Evolutionary conservation across 2,113 vertebrate genomes (phyloP), one percentile per base, ranked within the genome.

Genomic region (Nyctereutes procyonoides): DNA sequence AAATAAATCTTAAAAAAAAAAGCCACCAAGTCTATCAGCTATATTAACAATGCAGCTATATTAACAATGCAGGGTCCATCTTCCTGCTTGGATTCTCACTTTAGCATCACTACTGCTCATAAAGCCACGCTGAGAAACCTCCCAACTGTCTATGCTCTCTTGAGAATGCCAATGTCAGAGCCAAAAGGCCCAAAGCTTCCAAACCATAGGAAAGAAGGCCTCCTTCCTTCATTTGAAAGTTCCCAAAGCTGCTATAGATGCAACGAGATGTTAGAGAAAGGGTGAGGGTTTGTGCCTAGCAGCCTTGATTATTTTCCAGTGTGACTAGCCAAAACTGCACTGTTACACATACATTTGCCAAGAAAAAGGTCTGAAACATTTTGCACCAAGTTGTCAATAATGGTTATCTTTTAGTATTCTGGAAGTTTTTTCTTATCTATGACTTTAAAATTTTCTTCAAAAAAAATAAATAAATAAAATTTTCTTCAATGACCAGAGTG

Each of bases 381-480:
- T 89, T 53, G 89, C 9, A 77, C 20, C 48, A 81, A 62, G n/a
- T 71, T 82, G 63, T 89, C 43, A 95, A 92, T 26, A 71, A 26
- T 48, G 38, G 17, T 80, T 82, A 94, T 81, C 35, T 88, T 81
- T 77, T 48, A 94, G 38, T 55, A 60, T 73, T 76, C 73, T 96
- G 38, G 1, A 43, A 86, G 48, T 56, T 90, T 87, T 56, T 79
- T 22, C 20, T 89, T n/a, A 81, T 79, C 53, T 92, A 11, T 60
- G 69, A 88, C 83, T 87, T 92, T 43, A 77, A 77, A 73, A 96
- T 76, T 62, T 95, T 90, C 53, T 96, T 91, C 73, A 97, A 88
- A 43, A 43, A 43, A 43, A 43, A 43, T 43, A 43, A 43, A 43
- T 43, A 43, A 43, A 43, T 51, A 77, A 77, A 73, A 96, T 76